These are phyloP conservation scores for Oedothorax gibbosus DNA, from an alignment of 1,140 invertebrate species.

Conservation along the genomic window DNA sequence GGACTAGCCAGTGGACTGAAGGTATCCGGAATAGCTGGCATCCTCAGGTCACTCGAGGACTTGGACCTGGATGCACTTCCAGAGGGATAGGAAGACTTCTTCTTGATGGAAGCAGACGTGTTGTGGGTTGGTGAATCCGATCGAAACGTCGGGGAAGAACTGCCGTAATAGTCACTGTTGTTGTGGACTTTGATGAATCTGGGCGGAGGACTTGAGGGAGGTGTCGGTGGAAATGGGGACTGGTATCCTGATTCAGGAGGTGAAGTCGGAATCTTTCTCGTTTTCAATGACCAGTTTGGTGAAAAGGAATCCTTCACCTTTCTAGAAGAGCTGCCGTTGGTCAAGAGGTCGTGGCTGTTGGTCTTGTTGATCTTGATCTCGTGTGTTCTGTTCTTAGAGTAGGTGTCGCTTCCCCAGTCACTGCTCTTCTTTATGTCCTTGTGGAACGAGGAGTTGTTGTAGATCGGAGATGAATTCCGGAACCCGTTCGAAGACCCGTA, in stretches of 20 bases:
- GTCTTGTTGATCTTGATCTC: conserved; percentile 40
- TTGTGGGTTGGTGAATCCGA: conserved; percentile 42
- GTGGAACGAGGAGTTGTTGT: conserved; percentile 53
- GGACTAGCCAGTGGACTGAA: conserved; percentile 56
- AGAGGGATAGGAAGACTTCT: conserved; percentile 42
- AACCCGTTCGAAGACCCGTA: conserved; percentile 28
- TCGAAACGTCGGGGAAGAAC: conserved; percentile 51
- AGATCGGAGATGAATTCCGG: conserved; percentile 36
- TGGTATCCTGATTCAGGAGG: conserved; percentile 57
- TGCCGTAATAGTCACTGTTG: conserved; percentile 48
- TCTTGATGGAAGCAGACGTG: conserved; percentile 39
- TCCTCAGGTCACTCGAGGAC: conserved; percentile 42
- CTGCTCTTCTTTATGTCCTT: conserved; percentile 2
- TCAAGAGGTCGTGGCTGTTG: conserved; percentile 30
- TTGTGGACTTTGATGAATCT: conserved; percentile 45
- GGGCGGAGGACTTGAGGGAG: conserved; percentile 53
- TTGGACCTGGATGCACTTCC: conserved; percentile 48
- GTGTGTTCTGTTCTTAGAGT: conserved; percentile 18
- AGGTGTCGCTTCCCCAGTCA: conserved; percentile 27
- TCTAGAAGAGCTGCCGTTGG: conserved; percentile 20
- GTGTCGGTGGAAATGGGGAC: conserved; percentile 53
- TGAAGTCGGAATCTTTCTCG: conserved; percentile 51
- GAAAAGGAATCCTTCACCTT: not conserved
- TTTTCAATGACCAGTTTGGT: conserved; percentile 25
- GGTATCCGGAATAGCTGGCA: conserved; percentile 18